Conservation (phyloP, 37 sponge, comb jelly and placozoan genomes). For the Tethya wilhelma region DNA sequence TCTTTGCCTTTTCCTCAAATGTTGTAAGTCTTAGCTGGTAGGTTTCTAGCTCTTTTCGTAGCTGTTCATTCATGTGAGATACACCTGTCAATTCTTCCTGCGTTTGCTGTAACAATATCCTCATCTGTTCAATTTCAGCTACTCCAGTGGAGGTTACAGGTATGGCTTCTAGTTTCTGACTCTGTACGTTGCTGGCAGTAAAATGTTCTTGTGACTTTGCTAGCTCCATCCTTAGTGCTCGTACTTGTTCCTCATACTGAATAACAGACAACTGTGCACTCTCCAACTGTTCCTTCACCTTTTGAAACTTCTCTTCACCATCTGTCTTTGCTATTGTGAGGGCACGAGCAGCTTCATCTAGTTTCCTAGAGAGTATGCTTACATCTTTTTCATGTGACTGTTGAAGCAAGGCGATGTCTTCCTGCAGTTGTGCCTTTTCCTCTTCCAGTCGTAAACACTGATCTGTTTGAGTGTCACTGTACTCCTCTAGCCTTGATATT, state of each 20-base stretch:
- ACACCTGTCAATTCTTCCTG: background rate
- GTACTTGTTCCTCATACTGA: conserved; percentile 1
- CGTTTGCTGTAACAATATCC: no score
- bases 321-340: background rate
- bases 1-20: no score
- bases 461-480: background rate
- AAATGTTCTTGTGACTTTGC: no score
- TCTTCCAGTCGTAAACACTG: conserved; percentile 2
- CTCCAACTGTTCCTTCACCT: background rate
- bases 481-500: background rate
- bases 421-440: background rate
- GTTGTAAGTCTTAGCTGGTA: background rate
- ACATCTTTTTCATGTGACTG: conserved; percentile 11
- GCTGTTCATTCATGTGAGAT: background rate
- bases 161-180: no score
- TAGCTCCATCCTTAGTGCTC: background rate
- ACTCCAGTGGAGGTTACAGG: no score
- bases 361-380: conserved; percentile 5
- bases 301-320: background rate
- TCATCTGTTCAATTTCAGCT: no score
- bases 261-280: background rate
- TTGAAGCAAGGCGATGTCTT: background rate
- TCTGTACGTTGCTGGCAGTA: no score
- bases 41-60: background rate
- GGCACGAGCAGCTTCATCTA: background rate